phyloP scores from a whole-genome alignment of 1,140 invertebrate species.

The Pseudomyrmex concolor region DNA sequence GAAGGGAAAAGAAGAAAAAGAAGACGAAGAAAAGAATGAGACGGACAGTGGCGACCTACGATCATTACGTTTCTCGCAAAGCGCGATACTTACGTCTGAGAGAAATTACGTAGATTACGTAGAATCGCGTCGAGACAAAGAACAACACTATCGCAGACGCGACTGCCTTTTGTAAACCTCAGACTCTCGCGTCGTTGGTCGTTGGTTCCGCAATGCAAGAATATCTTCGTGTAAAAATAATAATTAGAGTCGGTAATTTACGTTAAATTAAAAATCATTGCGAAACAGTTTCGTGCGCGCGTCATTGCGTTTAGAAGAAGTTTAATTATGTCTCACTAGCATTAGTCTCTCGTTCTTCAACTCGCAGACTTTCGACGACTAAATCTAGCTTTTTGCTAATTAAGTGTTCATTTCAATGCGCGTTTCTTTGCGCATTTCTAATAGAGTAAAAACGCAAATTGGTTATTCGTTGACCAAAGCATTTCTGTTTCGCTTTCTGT shows the following conservation, averaged over 20 bases:
- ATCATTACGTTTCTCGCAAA: slow-evolving; percentile 47
- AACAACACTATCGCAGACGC: neutral
- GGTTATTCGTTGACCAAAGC: slow-evolving; percentile 36
- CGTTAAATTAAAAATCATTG: slow-evolving; percentile 7
- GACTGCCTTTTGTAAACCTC: slow-evolving; percentile 1
- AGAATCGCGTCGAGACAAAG: slow-evolving; percentile 6
- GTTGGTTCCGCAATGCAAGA: neutral
- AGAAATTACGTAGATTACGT: slow-evolving; percentile 26
- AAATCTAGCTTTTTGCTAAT: slow-evolving; percentile 5
- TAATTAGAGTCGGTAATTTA: neutral
- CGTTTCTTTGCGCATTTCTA: neutral
- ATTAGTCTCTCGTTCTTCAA: too few species aligned
- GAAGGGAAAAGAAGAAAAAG: neutral
- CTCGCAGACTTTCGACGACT: neutral
- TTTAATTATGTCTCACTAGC: neutral
- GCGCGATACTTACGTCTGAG: neutral
- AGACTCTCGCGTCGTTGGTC: neutral
- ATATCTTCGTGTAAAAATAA: neutral
- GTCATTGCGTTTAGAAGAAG: neutral
- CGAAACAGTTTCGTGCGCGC: too few species aligned
- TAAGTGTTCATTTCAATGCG: neutral
- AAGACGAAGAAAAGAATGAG: neutral
- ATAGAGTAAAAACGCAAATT: slow-evolving; percentile 18
- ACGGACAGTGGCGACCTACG: neutral
- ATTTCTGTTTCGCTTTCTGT: slow-evolving; percentile 61